phyloP scores from a whole-genome alignment of 1,140 invertebrate genomes.

The Anastrepha obliqua region DNA sequence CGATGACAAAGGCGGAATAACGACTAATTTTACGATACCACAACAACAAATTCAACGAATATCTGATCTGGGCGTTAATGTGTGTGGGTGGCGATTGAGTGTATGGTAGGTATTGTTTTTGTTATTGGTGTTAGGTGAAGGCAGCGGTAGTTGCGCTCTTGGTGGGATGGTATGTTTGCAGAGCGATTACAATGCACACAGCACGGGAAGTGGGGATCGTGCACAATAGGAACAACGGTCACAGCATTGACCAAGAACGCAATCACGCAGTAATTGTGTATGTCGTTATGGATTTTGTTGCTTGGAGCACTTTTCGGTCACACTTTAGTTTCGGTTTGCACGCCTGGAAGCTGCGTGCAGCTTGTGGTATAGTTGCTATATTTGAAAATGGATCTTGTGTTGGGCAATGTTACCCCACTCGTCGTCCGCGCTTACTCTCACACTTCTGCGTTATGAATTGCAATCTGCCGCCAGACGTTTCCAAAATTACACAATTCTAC shows the following conservation, averaged over 20 bases:
- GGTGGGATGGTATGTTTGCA: background rate
- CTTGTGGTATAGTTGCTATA: background rate
- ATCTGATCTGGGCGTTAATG: slow-evolving; percentile 30
- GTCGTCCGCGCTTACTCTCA: background rate
- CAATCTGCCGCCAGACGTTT: slow-evolving; percentile 23
- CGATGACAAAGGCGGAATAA: slow-evolving; percentile 30
- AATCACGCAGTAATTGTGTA: background rate
- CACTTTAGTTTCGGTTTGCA: background rate
- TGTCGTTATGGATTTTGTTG: background rate
- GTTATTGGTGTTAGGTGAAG: background rate
- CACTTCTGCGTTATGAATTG: background rate
- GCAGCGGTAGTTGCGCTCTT: background rate
- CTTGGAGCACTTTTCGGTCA: background rate
- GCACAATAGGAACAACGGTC: slow-evolving; percentile 1
- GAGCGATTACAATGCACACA: background rate
- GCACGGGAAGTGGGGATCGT: background rate
- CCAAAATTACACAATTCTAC: slow-evolving; percentile 47
- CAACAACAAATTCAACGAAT: background rate
- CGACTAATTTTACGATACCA: slow-evolving; percentile 9
- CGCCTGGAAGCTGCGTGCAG: background rate
- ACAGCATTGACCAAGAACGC: background rate
- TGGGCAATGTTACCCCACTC: slow-evolving; percentile 8
- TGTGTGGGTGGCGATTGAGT: slow-evolving; percentile 7
- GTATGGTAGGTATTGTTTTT: background rate
- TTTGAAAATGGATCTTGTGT: slow-evolving; percentile 32